A percentile compares a stretch with the other conserved stretches of the same genome.
Conservation (phyloP, 2,113 vertebrate genomes). For the Otocyon megalotis region DNA sequence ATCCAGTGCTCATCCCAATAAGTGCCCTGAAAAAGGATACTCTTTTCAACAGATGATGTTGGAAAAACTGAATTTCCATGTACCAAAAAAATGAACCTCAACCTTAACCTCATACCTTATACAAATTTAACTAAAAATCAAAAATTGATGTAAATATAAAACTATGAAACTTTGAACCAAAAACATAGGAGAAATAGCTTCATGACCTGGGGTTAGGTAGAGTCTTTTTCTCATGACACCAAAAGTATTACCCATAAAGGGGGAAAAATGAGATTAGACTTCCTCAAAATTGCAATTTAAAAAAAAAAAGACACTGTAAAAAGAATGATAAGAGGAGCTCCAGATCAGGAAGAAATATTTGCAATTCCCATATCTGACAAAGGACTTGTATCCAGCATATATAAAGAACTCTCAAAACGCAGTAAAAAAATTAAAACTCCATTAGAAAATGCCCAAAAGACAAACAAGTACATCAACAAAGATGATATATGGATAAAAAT, state of each 20-base stretch:
- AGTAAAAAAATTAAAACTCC: slow-evolving; percentile 36
- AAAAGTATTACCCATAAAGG: slow-evolving; percentile 17
- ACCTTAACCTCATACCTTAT: background rate
- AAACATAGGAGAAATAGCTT: slow-evolving; percentile 56
- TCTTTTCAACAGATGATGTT: slow-evolving; percentile 44
- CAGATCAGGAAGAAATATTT: slow-evolving; percentile 11
- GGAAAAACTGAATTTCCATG: background rate
- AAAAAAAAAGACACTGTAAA: background rate
- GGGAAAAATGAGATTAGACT: slow-evolving; percentile 19
- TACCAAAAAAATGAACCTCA: slow-evolving; percentile 2
- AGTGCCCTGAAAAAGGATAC: background rate
- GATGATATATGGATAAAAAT: background rate
- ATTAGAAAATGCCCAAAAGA: slow-evolving; percentile 12
- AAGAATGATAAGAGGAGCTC: slow-evolving; percentile 1
- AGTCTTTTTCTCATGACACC: background rate
- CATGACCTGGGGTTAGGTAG: background rate
- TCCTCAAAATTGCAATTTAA: slow-evolving; percentile 19
- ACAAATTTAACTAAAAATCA: slow-evolving; percentile 59
- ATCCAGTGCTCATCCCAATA: background rate
- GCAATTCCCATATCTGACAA: background rate
- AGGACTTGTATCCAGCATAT: slow-evolving; percentile 1
- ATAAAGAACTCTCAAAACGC: background rate
- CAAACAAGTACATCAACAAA: slow-evolving; percentile 29
- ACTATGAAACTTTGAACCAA: slow-evolving; percentile 31
- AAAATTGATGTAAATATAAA: slow-evolving; percentile 23